Conservation (phyloP, 2,113 vertebrate genomes). For the Ceyx cyanopectus region DNA sequence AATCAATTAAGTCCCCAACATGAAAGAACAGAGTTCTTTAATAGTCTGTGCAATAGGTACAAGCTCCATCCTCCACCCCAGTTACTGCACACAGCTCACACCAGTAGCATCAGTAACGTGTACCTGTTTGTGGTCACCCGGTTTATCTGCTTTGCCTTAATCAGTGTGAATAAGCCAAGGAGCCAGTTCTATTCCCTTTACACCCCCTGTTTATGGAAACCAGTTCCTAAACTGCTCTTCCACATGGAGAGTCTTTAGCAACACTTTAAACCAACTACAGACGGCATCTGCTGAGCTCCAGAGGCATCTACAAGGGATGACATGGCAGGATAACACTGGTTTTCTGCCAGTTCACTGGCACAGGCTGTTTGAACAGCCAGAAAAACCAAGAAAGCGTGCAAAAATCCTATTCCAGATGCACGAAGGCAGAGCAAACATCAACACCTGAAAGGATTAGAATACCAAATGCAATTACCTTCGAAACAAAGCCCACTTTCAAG, state of each 20-base stretch:
- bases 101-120: not conserved
- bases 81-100: not conserved
- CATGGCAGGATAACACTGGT: not conserved
- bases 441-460: slow-evolving; percentile 26
- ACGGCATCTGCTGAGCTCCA: not conserved
- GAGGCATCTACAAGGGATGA: not conserved
- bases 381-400: slow-evolving; percentile 12
- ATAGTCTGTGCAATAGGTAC: not conserved
- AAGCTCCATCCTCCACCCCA: fast-evolving
- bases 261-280: not conserved
- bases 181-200: not conserved
- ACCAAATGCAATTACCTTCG: slow-evolving; percentile 15
- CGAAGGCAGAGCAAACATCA: slow-evolving; percentile 18
- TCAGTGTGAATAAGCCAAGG: not conserved
- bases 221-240: not conserved
- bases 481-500: slow-evolving; percentile 33
- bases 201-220: not conserved
- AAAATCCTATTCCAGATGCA: slow-evolving; percentile 17
- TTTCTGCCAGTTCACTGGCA: not conserved
- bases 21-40: not conserved
- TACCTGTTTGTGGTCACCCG: not conserved
- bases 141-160: not conserved
- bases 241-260: not conserved
- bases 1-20: not conserved
- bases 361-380: not conserved